phyloP scores from a whole-genome alignment of 1,140 invertebrate genomes.

The Sycophaga agraensis region DNA sequence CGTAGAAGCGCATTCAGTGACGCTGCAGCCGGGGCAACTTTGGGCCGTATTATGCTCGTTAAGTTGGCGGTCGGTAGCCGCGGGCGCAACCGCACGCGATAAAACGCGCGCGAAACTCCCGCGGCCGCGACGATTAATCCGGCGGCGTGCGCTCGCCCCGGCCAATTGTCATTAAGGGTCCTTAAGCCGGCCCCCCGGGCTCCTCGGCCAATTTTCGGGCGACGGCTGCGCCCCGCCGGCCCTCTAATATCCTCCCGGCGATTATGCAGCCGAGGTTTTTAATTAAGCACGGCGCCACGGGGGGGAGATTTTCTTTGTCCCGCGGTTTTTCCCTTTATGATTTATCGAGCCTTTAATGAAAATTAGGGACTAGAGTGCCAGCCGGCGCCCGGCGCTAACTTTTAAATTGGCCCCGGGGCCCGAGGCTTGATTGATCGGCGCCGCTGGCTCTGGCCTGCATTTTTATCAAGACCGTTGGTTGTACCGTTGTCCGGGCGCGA shows the following conservation, averaged over 20 bases:
- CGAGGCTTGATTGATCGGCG: too few species aligned
- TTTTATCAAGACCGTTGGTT: too few species aligned
- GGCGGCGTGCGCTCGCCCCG: background rate
- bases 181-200: constrained; percentile 3
- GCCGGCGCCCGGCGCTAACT: too few species aligned
- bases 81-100: constrained; percentile 9
- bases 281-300: constrained; percentile 1
- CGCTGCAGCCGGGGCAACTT: constrained; percentile 33
- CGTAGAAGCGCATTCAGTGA: background rate
- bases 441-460: too few species aligned
- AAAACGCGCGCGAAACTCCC: constrained; percentile 28
- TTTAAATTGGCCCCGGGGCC: too few species aligned
- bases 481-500: too few species aligned
- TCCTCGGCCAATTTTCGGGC: background rate
- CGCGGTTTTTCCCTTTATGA: too few species aligned
- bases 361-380: too few species aligned
- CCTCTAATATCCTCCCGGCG: too few species aligned
- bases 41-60: constrained; percentile 47
- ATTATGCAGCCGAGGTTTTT: constrained; percentile 8
- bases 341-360: too few species aligned
- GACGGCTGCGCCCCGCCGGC: too few species aligned
- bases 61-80: constrained; percentile 32
- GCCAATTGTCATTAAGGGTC: constrained; percentile 19
- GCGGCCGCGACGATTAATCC: constrained; percentile 27
- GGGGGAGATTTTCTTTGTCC: too few species aligned